Percentiles rank a stretch among this genome's conserved stretches.
These are phyloP conservation scores for Habropoda laboriosa DNA, from an alignment of 1,140 invertebrate species.

Conservation along the genomic window DNA sequence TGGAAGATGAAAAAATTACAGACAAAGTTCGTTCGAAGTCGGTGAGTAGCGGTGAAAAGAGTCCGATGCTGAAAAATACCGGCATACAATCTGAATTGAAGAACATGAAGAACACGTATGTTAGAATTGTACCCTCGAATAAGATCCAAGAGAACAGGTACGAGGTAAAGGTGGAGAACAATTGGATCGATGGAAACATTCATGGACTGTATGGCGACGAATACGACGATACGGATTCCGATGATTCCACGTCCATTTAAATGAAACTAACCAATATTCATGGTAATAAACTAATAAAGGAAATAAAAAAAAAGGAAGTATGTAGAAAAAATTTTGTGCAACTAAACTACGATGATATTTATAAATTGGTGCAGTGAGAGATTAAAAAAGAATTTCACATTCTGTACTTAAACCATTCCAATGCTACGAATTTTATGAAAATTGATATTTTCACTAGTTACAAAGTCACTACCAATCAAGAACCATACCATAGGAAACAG, in stretches of 20 bases:
- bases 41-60: constrained; percentile 43
- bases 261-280: background rate
- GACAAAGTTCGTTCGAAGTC: constrained; percentile 61
- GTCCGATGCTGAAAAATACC: background rate
- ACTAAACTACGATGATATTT: background rate
- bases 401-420: constrained; percentile 42
- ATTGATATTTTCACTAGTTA: constrained; percentile 9
- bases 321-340: background rate
- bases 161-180: constrained; percentile 67
- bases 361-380: constrained; percentile 8
- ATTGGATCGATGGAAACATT: constrained; percentile 65
- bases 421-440: constrained; percentile 7
- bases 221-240: constrained; percentile 72
- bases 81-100: constrained; percentile 37
- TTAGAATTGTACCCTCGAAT: constrained; percentile 69
- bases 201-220: constrained; percentile 66
- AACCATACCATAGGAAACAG: constrained; percentile 1
- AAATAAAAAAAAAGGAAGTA: background rate
- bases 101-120: constrained; percentile 66
- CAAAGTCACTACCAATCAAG: too few species aligned
- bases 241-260: constrained; percentile 79
- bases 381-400: constrained; percentile 11
- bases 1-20: constrained; percentile 52
- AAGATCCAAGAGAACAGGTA: constrained; percentile 66
- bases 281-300: background rate